Base-by-base conservation (phyloP, 2,113 vertebrate genomes). In the Nothobranchius furzeri region DNA sequence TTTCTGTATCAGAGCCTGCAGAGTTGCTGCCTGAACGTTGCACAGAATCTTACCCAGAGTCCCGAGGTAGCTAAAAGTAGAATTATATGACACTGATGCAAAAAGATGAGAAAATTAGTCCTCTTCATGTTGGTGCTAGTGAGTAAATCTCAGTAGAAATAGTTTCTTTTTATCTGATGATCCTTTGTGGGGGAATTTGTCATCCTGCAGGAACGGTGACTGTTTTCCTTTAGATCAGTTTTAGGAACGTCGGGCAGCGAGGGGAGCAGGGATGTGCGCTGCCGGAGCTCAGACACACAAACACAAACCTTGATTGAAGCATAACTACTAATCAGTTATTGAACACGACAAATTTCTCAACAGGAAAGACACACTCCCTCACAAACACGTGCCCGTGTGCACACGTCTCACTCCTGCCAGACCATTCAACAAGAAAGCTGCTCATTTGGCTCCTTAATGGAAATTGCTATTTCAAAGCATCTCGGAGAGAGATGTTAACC, bases 401-500 rank as follows among this genome's bases (percentile, higher is more conserved):
- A 48, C 64, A 54, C 61, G 30, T 3, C 40, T 65, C 70, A 13
- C 68, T 59, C 58, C 60, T 79, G 68, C 64, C 67, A 78, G 52
- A 81, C 75, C 83, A 70, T 78, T 88, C 78, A 87, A 76, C 76
- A 82, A 68, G 82, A 85, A 84, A 85, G 75, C 73, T 64, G 82
- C 79, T 85, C 70, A 68, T 82, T 77, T 55, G 65, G 76, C 81
- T 80, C 51, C 56, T 79, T 91, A 87, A 90, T 87, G 79, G 74
- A 87, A 82, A 82, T 74, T 91, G 89, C 82, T 74, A 83, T 90
- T 90, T 88, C 83, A 87, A 90, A 90, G 84, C 65, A 61, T 76
- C 30, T 79, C 76, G 71, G 79, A 91, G 71, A 86, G 83, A 91
- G 88, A 91, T 82, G 85, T 92, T 91, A 91, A 92, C 91, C 88